Conservation (phyloP, 2,888 invertebrate genomes). For the Drosophila anomelani region DNA sequence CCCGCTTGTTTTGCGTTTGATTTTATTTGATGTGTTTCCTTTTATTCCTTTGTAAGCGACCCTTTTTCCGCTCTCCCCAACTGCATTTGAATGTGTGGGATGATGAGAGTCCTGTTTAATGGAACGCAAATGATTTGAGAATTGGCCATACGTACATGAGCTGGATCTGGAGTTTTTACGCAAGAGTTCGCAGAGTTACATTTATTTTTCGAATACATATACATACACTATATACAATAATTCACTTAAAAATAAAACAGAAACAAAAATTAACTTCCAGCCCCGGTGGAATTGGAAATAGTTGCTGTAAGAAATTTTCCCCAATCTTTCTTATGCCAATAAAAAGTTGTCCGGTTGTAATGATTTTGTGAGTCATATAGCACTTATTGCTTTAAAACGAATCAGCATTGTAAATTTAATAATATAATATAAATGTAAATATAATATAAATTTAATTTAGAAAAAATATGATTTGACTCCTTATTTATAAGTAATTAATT, state of each 20-base stretch:
- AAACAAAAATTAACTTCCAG: background rate
- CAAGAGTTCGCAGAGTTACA: background rate
- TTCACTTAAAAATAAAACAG: background rate
- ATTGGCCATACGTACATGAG: conserved; percentile 21
- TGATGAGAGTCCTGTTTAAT: conserved; percentile 39
- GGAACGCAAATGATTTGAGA: conserved; percentile 62
- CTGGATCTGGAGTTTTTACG: background rate
- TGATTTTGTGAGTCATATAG: too few species aligned
- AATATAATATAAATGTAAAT: too few species aligned
- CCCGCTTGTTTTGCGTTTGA: conserved; percentile 78
- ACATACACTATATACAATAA: too few species aligned
- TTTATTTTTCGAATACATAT: background rate
- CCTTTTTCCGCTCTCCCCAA: conserved; percentile 55
- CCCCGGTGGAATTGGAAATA: too few species aligned
- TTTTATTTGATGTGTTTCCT: conserved; percentile 71
- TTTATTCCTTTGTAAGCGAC: conserved; percentile 54
- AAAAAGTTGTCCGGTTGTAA: too few species aligned
- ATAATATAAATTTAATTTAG: too few species aligned
- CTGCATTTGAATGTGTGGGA: conserved; percentile 52
- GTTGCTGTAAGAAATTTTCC: too few species aligned
- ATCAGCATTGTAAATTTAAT: too few species aligned
- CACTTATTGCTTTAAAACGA: too few species aligned
- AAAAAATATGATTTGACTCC: too few species aligned
- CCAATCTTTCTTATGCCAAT: too few species aligned
- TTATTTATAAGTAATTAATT: too few species aligned